Evolutionary conservation across 2,888 invertebrate genomes (phyloP).

Genomic region (Siphonodentalium dalli): DNA sequence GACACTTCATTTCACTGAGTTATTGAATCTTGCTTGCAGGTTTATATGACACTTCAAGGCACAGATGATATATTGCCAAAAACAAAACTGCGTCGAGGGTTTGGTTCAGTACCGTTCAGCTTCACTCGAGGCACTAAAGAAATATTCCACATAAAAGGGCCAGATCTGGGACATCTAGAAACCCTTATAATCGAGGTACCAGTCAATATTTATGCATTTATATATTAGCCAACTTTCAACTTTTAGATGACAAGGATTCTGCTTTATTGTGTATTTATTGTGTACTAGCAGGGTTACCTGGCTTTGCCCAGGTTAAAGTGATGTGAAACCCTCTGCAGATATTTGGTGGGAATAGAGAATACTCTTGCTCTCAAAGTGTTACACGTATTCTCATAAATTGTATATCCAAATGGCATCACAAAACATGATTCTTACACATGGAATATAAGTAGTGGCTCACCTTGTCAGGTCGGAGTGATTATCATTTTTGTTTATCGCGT

Average conservation of each 20-base stretch:
- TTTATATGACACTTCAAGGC: constrained; percentile 49
- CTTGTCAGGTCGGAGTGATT: too few relatives aligned
- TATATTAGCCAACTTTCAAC: background rate
- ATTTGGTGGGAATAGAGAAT: too few relatives aligned
- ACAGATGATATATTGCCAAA: constrained; percentile 37
- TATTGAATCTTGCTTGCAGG: constrained; percentile 33
- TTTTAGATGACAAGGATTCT: background rate
- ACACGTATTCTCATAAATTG: too few relatives aligned
- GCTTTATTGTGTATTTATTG: background rate
- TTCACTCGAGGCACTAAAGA: constrained; percentile 49
- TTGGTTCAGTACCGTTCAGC: constrained; percentile 39
- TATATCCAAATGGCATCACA: too few relatives aligned
- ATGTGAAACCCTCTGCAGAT: too few relatives aligned
- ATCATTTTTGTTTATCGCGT: too few relatives aligned
- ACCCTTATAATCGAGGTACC: constrained; percentile 46
- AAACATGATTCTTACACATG: too few relatives aligned
- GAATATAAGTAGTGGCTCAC: too few relatives aligned
- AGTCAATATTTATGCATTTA: background rate
- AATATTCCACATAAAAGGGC: constrained; percentile 48
- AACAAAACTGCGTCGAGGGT: constrained; percentile 39
- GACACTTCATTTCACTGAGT: background rate
- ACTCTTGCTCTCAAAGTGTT: too few relatives aligned
- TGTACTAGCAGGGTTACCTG: too few relatives aligned
- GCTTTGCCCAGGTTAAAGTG: too few relatives aligned
- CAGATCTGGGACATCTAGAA: constrained; percentile 46